A percentile compares a stretch with the other conserved stretches of the same genome.
Evolutionary conservation across 2,113 vertebrate species (phyloP).

Genomic region (Ophthalmolycus amberensis): DNA sequence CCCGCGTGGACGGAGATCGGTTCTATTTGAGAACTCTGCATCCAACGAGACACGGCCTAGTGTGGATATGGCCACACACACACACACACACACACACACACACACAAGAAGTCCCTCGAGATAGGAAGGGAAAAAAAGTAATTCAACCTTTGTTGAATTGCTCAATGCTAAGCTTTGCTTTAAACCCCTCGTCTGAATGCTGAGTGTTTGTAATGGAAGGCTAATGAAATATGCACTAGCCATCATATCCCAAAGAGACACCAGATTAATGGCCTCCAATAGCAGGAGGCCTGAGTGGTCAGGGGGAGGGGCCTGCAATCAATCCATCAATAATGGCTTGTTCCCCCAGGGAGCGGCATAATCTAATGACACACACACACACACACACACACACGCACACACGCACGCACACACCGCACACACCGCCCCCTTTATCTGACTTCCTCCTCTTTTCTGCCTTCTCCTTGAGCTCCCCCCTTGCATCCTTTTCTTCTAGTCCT

Average conservation of each 20-base stretch:
- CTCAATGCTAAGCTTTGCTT: constrained; percentile 35
- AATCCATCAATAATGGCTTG: constrained; percentile 79
- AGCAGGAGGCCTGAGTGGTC: constrained; percentile 60
- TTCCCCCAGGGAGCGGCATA: constrained; percentile 72
- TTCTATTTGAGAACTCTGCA: too few relatives aligned
- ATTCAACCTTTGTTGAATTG: constrained; percentile 46
- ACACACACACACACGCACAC: constrained; percentile 52
- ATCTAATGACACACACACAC: constrained; percentile 74
- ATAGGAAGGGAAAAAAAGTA: constrained; percentile 12
- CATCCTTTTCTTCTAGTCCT: constrained; percentile 34
- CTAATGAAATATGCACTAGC: constrained; percentile 76
- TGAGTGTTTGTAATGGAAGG: constrained; percentile 61
- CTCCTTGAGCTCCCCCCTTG: constrained; percentile 19
- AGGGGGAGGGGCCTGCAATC: constrained; percentile 73
- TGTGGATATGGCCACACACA: too few relatives aligned
- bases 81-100: too few relatives aligned
- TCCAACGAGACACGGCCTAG: too few relatives aligned
- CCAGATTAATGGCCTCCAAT: constrained; percentile 71
- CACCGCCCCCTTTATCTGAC: constrained; percentile 63
- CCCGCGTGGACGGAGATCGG: too few relatives aligned
- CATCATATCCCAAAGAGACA: constrained; percentile 70
- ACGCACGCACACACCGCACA: constrained; percentile 52
- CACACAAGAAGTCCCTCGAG: constrained; percentile 2
- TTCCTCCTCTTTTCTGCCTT: constrained; percentile 50
- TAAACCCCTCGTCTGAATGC: constrained; percentile 35